Evolutionary conservation across 2,113 vertebrate genomes (phyloP).

Genomic region (Podilymbus podiceps): DNA sequence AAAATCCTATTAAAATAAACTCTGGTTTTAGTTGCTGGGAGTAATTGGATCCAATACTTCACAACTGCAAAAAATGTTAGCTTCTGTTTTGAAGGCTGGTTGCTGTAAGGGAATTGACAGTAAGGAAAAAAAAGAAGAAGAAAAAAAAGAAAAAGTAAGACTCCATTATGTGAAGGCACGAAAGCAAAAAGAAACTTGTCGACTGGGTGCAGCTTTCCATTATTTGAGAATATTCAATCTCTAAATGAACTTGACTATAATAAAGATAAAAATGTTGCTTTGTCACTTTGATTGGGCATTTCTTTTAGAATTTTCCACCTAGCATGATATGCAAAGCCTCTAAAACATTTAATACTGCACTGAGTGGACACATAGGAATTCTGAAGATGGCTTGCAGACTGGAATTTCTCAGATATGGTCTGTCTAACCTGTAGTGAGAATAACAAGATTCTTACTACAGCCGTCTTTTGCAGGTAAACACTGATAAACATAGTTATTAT

Average conservation of each 20-base stretch:
- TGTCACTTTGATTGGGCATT: not conserved
- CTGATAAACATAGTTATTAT: constrained; percentile 50
- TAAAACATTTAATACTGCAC: not conserved
- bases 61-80: constrained; percentile 61
- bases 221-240: not conserved
- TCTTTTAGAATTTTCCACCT: not conserved
- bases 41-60: constrained; percentile 81
- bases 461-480: constrained; percentile 35
- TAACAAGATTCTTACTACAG: constrained; percentile 44
- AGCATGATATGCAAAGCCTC: not conserved
- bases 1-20: constrained; percentile 85
- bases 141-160: not conserved
- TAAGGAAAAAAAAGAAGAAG: not conserved
- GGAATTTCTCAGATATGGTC: constrained; percentile 2
- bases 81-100: constrained; percentile 64
- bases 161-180: not conserved
- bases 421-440: constrained; percentile 30
- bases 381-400: constrained; percentile 1
- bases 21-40: constrained; percentile 74
- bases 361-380: constrained; percentile 13
- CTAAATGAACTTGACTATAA: constrained; percentile 18
- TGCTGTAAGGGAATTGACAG: constrained; percentile 57
- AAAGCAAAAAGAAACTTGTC: not conserved
- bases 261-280: not conserved
- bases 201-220: not conserved